Evolutionary conservation across 2,797 vertebrate species (phyloP).

Genomic region (Channallabes apus): DNA sequence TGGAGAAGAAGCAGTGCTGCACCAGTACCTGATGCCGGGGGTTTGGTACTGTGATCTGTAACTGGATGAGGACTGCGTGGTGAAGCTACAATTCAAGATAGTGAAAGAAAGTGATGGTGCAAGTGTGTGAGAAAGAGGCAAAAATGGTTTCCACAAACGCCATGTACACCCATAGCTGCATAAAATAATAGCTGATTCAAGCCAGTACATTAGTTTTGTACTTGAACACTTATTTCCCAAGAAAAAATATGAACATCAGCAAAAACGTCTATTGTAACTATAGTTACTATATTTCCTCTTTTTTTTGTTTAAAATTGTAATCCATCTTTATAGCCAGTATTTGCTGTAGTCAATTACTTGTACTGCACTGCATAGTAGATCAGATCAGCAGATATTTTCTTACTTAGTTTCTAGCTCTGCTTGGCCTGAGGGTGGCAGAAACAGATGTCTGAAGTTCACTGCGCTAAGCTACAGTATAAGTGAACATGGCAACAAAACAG

Average conservation of each 20-base stretch:
- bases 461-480: slow-evolving; percentile 40
- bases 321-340: neutral
- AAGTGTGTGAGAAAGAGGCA: neutral
- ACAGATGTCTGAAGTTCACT: slow-evolving; percentile 24
- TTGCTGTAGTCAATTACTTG: neutral
- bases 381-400: slow-evolving; percentile 1
- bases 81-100: slow-evolving; percentile 76
- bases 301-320: neutral
- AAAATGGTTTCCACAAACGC: slow-evolving; percentile 29
- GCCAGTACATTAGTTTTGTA: neutral
- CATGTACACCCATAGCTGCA: slow-evolving; percentile 51
- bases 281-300: neutral
- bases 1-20: slow-evolving; percentile 31
- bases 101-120: slow-evolving; percentile 32
- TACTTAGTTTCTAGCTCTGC: slow-evolving; percentile 26
- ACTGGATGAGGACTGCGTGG: slow-evolving; percentile 72
- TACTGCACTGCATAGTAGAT: neutral
- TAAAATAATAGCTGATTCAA: neutral
- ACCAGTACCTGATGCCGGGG: slow-evolving; percentile 59
- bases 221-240: neutral
- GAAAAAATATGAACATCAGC: neutral
- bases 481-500: slow-evolving; percentile 47
- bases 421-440: neutral
- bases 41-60: slow-evolving; percentile 73
- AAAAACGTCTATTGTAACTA: neutral